Conservation (phyloP, 2,113 vertebrate genomes). For the Microcebus ravelobensis region DNA sequence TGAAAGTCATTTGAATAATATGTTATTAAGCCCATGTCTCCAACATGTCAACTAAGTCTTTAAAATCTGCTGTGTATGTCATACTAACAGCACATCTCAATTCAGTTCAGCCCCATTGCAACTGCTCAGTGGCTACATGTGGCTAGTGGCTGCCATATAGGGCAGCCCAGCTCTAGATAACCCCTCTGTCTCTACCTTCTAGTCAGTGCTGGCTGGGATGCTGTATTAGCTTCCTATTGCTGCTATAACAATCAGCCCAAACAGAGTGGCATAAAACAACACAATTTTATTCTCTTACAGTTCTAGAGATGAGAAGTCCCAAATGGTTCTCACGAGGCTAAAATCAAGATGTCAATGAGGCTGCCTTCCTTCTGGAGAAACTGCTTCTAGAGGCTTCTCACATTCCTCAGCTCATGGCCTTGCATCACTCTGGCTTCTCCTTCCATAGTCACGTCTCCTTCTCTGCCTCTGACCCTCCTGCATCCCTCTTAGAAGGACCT, state of each 20-base stretch:
- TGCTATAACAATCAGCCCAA: neutral
- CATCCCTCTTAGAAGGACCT: neutral
- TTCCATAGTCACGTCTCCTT: neutral
- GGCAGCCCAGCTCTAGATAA: neutral
- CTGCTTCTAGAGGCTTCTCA: neutral
- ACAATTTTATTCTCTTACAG: neutral
- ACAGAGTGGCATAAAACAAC: neutral
- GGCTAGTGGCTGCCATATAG: accelerated
- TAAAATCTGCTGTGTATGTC: neutral
- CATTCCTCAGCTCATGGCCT: neutral
- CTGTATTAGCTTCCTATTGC: neutral
- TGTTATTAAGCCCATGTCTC: neutral
- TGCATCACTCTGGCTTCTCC: neutral
- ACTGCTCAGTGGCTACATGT: neutral
- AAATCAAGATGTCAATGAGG: neutral
- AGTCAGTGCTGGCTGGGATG: accelerated
- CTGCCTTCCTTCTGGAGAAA: neutral
- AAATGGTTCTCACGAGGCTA: neutral
- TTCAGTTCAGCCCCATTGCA: neutral
- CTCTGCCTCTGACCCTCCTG: neutral
- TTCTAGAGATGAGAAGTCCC: neutral
- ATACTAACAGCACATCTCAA: neutral
- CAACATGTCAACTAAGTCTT: neutral
- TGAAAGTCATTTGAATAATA: neutral
- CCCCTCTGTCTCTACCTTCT: neutral